Base-by-base conservation (phyloP, 2,113 vertebrate species). In the Nesogale talazaci region DNA sequence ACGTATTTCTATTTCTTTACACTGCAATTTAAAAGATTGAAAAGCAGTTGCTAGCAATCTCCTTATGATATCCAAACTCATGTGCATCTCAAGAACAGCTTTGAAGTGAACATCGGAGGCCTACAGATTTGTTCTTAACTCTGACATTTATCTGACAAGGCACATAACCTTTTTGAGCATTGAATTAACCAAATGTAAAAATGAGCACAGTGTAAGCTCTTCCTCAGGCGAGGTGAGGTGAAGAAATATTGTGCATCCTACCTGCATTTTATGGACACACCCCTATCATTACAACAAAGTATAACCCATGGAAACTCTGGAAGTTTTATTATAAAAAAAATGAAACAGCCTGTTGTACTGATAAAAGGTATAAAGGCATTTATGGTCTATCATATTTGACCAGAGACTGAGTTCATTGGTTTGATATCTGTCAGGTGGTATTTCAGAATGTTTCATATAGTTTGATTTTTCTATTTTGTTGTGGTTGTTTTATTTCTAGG, bases 351-450 rank as follows among this genome's bases (percentile, higher is more conserved):
- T 63, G 70, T 42, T n/a, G 22, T 59, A 42, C 10, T 61, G 4
- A 65, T 1, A 29, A 9, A 76, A 78, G 0, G 4, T n/a, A 81
- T 9, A 34, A 15, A 84, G 59, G 78, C 4, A 15, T 63, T 63
- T 31, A 76, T 7, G 1, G 46, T 11, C 83, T 29, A 90, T 78
- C n/a, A 46, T 7, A 94, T 79, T 59, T 95, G 46, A 82, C 79
- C 42, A 76, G 11, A 93, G 20, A 88, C 46, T 34, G 63, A 81
- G 14, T 52, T 95, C 31, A 72, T 38, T 80, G 20, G 6, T 8
- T 29, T 83, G 27, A 59, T 23, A 72, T 38, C 75, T 70, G 81
- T 29, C 2, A 56, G 10, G 57, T 3, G 31, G 23, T 10, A 27
- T 56, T 69, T 89, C 4, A 74, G 36, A 90, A 22, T 46, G 10